A percentile compares a stretch with the other conserved stretches of the same genome.
These are phyloP conservation scores for Lordiphosa andalusiaca DNA, from an alignment of 2,888 invertebrate genomes.

Conservation along the genomic window DNA sequence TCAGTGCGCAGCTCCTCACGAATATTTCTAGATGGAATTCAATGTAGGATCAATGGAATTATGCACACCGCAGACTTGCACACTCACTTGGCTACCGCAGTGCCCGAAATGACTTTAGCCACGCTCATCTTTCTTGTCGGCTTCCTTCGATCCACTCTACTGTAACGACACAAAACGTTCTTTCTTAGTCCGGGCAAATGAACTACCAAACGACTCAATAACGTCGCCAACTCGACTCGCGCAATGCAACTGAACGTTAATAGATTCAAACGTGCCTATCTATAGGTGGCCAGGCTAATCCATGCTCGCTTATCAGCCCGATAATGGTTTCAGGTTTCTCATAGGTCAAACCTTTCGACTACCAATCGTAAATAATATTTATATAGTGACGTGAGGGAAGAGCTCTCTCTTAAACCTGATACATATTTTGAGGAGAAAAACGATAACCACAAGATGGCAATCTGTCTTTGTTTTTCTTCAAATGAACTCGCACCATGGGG, in stretches of 20 bases:
- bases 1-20: constrained; percentile 85
- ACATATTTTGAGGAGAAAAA: constrained; percentile 17
- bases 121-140: constrained; percentile 68
- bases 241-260: constrained; percentile 54
- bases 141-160: constrained; percentile 34
- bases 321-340: constrained; percentile 56
- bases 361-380: constrained; percentile 26
- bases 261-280: constrained; percentile 41
- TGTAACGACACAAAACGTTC: constrained; percentile 43
- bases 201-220: constrained; percentile 21
- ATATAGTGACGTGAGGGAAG: constrained; percentile 20
- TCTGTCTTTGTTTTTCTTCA: background rate
- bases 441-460: constrained; percentile 18
- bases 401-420: constrained; percentile 14
- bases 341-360: constrained; percentile 49
- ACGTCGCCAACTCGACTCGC: constrained; percentile 46
- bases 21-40: constrained; percentile 84
- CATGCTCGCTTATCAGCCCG: constrained; percentile 47
- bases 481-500: constrained; percentile 3
- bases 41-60: background rate
- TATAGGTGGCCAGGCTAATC: constrained; percentile 39
- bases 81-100: constrained; percentile 85
- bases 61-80: no score
- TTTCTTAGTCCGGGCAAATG: constrained; percentile 20
- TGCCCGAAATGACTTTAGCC: constrained; percentile 84